phyloP scores from a whole-genome alignment of 2,113 vertebrate species.

The Actenoides hombroni region DNA sequence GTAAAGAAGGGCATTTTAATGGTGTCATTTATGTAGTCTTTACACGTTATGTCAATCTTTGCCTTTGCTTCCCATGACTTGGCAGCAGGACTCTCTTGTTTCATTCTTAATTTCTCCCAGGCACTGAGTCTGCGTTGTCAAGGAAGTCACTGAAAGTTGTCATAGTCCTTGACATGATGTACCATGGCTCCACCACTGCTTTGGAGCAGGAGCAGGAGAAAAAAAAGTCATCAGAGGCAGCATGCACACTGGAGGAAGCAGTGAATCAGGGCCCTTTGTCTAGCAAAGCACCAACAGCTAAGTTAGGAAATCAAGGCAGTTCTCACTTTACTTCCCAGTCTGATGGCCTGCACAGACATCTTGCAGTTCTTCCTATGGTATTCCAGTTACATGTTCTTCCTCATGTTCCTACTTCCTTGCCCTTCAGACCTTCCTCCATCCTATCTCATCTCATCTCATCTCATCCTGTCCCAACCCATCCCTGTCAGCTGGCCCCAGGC shows the following conservation, averaged over 20 bases:
- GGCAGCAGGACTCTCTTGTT: not conserved
- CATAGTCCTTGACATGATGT: not conserved
- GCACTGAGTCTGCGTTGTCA: not conserved
- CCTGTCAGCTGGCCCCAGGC: not conserved
- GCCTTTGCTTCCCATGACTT: not conserved
- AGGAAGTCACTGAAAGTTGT: not conserved
- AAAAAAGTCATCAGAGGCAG: not conserved
- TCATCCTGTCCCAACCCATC: not conserved
- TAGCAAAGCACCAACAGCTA: not conserved
- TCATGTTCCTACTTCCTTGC: not conserved
- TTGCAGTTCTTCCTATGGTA: not conserved
- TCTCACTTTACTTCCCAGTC: not conserved
- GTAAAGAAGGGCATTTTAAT: not conserved
- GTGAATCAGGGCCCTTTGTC: rapidly evolving
- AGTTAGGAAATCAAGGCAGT: not conserved
- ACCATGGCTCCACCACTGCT: not conserved
- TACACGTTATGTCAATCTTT: not conserved
- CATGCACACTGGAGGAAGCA: rapidly evolving
- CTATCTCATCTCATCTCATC: too few relatives aligned
- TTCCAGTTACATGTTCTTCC: not conserved
- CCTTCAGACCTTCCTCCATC: not conserved
- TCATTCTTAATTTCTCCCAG: not conserved
- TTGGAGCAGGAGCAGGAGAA: not conserved
- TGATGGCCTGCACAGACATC: not conserved
- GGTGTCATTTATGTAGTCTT: not conserved